Evolutionary conservation across 2,797 vertebrate species (phyloP), one percentile per base, ranked within the genome.

Genomic region (Acipenser oxyrinchus): DNA sequence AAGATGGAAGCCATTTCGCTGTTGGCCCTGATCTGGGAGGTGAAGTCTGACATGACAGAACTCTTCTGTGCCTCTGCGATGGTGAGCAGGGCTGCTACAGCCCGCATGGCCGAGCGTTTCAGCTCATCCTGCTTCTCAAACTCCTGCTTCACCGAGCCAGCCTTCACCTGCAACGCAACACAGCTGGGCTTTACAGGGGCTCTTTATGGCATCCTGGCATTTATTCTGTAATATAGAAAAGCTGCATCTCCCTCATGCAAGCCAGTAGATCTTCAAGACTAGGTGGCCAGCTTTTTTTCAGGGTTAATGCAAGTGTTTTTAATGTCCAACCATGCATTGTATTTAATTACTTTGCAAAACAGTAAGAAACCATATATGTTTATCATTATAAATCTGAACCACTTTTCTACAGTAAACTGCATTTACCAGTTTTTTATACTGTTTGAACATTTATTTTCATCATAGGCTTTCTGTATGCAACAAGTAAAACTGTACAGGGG

Each of bases 71-170:
- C 93, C 65, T 95, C 94, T 0, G 92, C 92, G 78, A 95, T 93
- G 8, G 93, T 91, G 69, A 98, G 87, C 73, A 98, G 87, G 70
- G 95, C 94, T 0, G 92, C 91, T 12, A 97, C 92, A 0, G 94
- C 93, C 3, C 94, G 88, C 95, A 98, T 95, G 0, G 96, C 96
- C 0, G 95, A 97, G 6, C 94, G 93, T 69, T 94, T 91, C 77
- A 98, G 80, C 74, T 97, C 95, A 0, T 97, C 96, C 79, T 98
- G 96, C 79, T 97, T 98, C 81, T 98, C 96, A 75, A 97, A 96
- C 83, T 98, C 95, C 76, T 98, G 95, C 74, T 97, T 97, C 73
- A 98, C 95, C 0, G 95, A 97, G 0, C 93, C 94, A 0, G 95
- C 93, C 73, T 98, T 98, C 63, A 98, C 95, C 95, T 96, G 71